Conservation (phyloP, 2,888 invertebrate genomes). For the Pseudococcus viburni region DNA sequence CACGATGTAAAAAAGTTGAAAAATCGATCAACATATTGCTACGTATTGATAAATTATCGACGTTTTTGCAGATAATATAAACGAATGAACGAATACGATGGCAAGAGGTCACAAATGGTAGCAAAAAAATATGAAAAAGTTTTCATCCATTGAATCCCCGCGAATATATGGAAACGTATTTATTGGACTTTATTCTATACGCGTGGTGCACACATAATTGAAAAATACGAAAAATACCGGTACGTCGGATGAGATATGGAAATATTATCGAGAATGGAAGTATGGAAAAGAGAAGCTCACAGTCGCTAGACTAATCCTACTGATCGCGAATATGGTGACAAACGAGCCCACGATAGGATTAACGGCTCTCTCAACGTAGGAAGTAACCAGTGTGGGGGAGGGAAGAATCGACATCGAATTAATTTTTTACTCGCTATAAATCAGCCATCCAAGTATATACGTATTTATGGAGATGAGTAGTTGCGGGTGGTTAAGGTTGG, state of each 20-base stretch:
- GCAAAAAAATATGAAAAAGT: background rate
- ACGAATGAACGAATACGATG: too few relatives aligned
- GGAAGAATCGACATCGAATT: background rate
- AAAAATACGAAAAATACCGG: constrained; percentile 24
- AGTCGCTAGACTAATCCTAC: constrained; percentile 4
- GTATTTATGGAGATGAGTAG: background rate
- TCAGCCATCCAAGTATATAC: background rate
- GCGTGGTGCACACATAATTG: background rate
- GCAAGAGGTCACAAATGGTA: too few relatives aligned
- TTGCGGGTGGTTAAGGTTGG: background rate
- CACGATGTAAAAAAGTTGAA: too few relatives aligned
- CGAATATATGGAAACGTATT: constrained; percentile 12
- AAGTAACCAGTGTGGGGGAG: background rate
- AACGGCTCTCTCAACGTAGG: background rate
- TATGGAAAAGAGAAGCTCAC: background rate
- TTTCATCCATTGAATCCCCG: background rate
- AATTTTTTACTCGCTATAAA: constrained; percentile 13
- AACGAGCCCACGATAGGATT: background rate
- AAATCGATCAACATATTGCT: too few relatives aligned
- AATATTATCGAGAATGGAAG: background rate
- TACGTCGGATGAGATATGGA: background rate
- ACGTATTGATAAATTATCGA: too few relatives aligned
- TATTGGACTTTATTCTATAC: background rate
- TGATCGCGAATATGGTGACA: constrained; percentile 3
- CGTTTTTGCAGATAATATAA: too few relatives aligned